Base-by-base conservation (phyloP, 2,113 vertebrate genomes). In the Herpailurus yagouaroundi region DNA sequence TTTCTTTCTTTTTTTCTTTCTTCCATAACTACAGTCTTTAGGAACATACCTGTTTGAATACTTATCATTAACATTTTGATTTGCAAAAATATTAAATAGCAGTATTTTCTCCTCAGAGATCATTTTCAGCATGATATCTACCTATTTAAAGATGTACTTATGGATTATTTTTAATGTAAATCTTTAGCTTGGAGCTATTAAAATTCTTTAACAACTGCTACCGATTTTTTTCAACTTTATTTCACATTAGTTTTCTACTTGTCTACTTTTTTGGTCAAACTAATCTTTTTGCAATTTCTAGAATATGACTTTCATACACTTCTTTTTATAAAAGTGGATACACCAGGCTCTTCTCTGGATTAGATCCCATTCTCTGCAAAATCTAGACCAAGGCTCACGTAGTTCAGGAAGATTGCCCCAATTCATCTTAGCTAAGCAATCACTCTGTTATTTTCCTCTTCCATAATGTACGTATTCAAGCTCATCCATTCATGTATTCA, bases 71-170 rank as follows among this genome's bases (percentile, higher is more conserved):
- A 21, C 15, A 76, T 63, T 71, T 93, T 91, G 9, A 68, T 86
- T 95, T 97, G 82, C 3, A 95, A 77, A 69, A 63, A 82, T 60
- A 80, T 52, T 71, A 84, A 85, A n/a, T 85, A 57, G 33, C 14
- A 91, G 12, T 84, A 41, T 95, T 36, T 96, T 48, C 33, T 89
- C 18, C 76, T 87, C 41, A 90, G 55, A 89, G 9, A 16, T 85
- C 18, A 63, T 81, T 92, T 82, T 94, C 41, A 68, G 3, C 36
- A 36, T 83, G 74, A 9, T 81, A 69, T 4, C 33, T 3, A 81
- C 66, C 38, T 48, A 41, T 31, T 92, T 95, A 48, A 73, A 87
- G 45, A 66, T 73, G 15, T 91, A 7, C n/a, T 88, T 94, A 33
- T 27, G 76, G 38, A 57, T 64, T 48, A 15, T 74, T 86, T 96